Base-by-base conservation (phyloP, 2,113 vertebrate species). In the Anguilla rostrata region DNA sequence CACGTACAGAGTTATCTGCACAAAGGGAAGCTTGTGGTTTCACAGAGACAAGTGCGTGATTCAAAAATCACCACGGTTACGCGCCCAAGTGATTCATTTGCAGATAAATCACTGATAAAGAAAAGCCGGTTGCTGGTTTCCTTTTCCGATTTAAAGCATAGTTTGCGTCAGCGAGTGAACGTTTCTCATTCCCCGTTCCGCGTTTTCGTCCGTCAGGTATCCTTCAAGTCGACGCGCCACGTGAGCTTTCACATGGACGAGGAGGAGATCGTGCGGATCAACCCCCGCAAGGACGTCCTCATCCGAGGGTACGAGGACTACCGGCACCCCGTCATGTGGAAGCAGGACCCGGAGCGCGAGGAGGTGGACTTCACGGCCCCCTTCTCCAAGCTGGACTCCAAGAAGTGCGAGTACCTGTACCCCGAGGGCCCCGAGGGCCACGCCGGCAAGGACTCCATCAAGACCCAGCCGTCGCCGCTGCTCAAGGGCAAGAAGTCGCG, bases 281-380 rank as follows among this genome's bases (percentile, higher is more conserved):
- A 99, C 91, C 98, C 98, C 63, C 94, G 95, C 53, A 98, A 98
- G 86, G 98, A 99, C 87, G 97, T 99, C 88, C 95, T 97, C 91
- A 98, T 99, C 94, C 97, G 97, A 12, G 97, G 98, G 92, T 99
- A 99, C 87, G 98, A 97, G 92, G 98, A 99, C 95, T 99, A 99
- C 94, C 97, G 98, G 88, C 98, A 99, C 92, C 98, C 98, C 14
- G 96, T 98, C 92, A 97, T 98, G 96, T 97, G 97, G 97, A 97
- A 97, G 92, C 97, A 94, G 85, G 97, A 99, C 88, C 86, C 95
- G 3, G 98, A 99, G 88, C 97, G 96, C 71, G 97, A 98, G 82
- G 97, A 98, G 12, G 66, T 92, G 80, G 97, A 99, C 92, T 96
- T 97, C 90, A 95, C 92, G 88, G 88, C 94, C 90, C 89, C 95